These are phyloP conservation scores for Cinclus mexicanus DNA, from an alignment of 2,113 vertebrate genomes.

Conservation along the genomic window DNA sequence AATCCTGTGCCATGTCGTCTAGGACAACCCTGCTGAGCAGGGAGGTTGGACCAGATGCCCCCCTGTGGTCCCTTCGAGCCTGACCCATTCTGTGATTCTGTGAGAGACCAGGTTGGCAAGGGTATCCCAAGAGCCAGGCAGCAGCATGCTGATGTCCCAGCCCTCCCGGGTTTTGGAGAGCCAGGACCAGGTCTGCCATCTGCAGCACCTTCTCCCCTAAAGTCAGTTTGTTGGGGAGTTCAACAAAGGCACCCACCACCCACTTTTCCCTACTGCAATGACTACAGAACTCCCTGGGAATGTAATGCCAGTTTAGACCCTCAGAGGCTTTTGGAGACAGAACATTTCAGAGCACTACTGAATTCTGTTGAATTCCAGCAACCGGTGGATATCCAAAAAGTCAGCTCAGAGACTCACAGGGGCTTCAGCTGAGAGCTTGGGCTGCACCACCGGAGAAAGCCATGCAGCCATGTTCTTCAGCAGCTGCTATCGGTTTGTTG, in stretches of 20 bases:
- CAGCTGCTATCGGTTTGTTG: neutral
- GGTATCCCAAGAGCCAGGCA: neutral
- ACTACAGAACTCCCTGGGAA: neutral
- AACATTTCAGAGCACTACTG: fast-evolving
- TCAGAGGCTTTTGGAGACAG: too few species aligned
- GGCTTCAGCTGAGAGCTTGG: neutral
- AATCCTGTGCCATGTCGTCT: neutral
- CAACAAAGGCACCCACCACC: neutral
- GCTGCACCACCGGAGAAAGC: fast-evolving
- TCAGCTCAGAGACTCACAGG: fast-evolving
- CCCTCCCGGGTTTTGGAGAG: too few species aligned
- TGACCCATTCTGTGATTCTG: neutral
- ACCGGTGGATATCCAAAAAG: fast-evolving
- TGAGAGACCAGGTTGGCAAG: neutral
- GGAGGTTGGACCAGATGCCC: neutral
- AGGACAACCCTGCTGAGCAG: neutral
- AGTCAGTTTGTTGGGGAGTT: neutral
- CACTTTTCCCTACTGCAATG: neutral
- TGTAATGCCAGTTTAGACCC: fast-evolving
- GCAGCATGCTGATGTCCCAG: fast-evolving
- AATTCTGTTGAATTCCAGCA: fast-evolving
- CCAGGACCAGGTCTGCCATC: fast-evolving
- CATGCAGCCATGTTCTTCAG: fast-evolving
- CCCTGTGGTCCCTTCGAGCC: neutral
- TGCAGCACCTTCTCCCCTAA: neutral